These are phyloP conservation scores for Mythimna vitellina DNA, from an alignment of 2,888 invertebrate species.

Conservation along the genomic window DNA sequence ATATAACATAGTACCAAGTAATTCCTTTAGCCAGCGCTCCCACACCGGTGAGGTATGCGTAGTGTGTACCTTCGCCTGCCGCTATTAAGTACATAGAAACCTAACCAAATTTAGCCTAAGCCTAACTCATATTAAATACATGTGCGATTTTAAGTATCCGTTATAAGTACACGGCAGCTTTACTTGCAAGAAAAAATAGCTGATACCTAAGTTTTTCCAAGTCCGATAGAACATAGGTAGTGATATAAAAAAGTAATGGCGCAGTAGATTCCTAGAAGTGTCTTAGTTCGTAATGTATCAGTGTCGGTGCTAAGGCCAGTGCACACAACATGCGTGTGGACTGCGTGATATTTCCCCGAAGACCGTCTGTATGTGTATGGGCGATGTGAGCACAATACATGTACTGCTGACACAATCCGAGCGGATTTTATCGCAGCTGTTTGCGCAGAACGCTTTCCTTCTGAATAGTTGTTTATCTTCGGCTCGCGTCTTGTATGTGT, in stretches of 20 bases:
- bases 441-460: conserved; percentile 24
- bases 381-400: conserved; percentile 24
- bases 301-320: not conserved
- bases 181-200: not conserved
- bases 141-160: not conserved
- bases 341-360: conserved; percentile 33
- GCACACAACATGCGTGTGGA: not conserved
- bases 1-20: too few relatives aligned
- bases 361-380: not conserved
- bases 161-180: not conserved
- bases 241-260: not conserved
- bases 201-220: not conserved
- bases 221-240: not conserved
- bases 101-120: not conserved
- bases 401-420: conserved; percentile 30
- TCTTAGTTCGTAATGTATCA: not conserved
- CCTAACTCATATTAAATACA: not conserved
- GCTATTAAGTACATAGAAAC: not conserved
- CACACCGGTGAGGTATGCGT: not conserved
- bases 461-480: conserved; percentile 23
- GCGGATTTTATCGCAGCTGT: conserved; percentile 22
- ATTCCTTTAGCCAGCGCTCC: too few relatives aligned
- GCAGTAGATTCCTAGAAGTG: not conserved
- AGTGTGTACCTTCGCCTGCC: not conserved
- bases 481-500: conserved; percentile 8